Evolutionary conservation across 2,888 invertebrate genomes (phyloP).

Genomic region (Pseudoips prasinana): DNA sequence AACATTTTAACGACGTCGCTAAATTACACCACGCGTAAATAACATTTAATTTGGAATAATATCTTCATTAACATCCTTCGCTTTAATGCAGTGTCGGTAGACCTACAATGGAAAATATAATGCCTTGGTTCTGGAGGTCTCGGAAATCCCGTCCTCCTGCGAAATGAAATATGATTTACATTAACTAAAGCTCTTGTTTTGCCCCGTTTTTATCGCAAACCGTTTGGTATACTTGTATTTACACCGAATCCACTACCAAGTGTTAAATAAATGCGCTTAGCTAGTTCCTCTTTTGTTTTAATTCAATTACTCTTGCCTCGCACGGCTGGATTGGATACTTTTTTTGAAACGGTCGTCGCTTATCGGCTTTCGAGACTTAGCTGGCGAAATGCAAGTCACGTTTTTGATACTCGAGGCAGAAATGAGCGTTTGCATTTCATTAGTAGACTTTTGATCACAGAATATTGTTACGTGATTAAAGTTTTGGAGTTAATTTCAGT

Average conservation of each 20-base stretch:
- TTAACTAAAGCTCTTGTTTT: conserved; percentile 69
- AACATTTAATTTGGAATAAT: conserved; percentile 36
- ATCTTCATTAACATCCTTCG: conserved; percentile 53
- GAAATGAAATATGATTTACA: conserved; percentile 72
- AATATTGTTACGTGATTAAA: conserved; percentile 34
- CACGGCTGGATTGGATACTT: conserved; percentile 34
- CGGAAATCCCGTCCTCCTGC: conserved; percentile 57
- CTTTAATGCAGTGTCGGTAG: conserved; percentile 51
- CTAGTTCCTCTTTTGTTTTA: conserved; percentile 42
- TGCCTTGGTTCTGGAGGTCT: conserved; percentile 45
- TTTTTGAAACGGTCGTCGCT: conserved; percentile 25
- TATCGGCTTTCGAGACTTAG: conserved; percentile 28
- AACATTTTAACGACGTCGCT: conserved; percentile 20
- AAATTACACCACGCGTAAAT: conserved; percentile 26
- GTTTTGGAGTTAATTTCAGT: conserved; percentile 27
- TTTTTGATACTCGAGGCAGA: conserved; percentile 26
- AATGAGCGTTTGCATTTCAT: conserved; percentile 35
- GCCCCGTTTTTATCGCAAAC: conserved; percentile 62
- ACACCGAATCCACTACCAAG: conserved; percentile 51
- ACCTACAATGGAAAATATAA: conserved; percentile 48
- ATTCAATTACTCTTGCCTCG: conserved; percentile 44
- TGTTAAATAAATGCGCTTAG: conserved; percentile 46
- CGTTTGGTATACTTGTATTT: conserved; percentile 56
- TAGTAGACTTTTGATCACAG: conserved; percentile 32
- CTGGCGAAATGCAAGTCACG: conserved; percentile 31